Base-by-base conservation (phyloP, 1,140 invertebrate genomes). In the Hycleus phaleratus region DNA sequence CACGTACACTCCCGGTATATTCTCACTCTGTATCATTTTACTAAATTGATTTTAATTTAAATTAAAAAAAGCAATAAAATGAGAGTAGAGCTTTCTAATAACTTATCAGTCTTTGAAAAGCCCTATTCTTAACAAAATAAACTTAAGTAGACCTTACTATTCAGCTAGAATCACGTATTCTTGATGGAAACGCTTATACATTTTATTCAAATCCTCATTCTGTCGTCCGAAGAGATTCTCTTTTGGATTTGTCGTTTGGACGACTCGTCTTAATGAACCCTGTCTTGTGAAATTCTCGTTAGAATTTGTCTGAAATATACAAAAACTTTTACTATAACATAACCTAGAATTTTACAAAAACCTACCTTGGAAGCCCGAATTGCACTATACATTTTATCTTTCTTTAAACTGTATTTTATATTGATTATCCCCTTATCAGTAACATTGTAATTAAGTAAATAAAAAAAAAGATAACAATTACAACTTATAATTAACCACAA, bases 1-100 rank as follows among this genome's bases (percentile, higher is more conserved):
- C 3, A 94, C 87, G 79, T 95, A 97, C 58, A 95, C 81, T 46
- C 93, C 92, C 68, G 85, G 84, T 39, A 95, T 73, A 71, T 90
- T 87, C 77, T 94, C 89, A 52, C 85, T 87, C 68, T 87, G 85
- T 49, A 94, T 76, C 79, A 91, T 85, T 72, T 91, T 86, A 74
- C 91, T 94, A 68, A 65, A 71, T 18, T 18, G 18, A 18, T 18
- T 18, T 18, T 18, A 18, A 18, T 18, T 18, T 18, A 18, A 18
- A 18, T 18, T 18, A 18, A 18, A 18, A 12, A 18, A 18, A 18
- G 18, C 18, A 18, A 18, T 18, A 1, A 12, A 12, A 12, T 12
- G 12, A 12, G 12, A 12, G 12, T 12, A 12, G 12, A 12, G 12
- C 12, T 12, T 12, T 12, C 12, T 12, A 12, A 12, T 12, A 12